Percentiles rank a stretch among this genome's conserved stretches.
These are phyloP conservation scores for Tetragonula clypearis DNA, from an alignment of 1,140 invertebrate genomes.

Conservation along the genomic window DNA sequence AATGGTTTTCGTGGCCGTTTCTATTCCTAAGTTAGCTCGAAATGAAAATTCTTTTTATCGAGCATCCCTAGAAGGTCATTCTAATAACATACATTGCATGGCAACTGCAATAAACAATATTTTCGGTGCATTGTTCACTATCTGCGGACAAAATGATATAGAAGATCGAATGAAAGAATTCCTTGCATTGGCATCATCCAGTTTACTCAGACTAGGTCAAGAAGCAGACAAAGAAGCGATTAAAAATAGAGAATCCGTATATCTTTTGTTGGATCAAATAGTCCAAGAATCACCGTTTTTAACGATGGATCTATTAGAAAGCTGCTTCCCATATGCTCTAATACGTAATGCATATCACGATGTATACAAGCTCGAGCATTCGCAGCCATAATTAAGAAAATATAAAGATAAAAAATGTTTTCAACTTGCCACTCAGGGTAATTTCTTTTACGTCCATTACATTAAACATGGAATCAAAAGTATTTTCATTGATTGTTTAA, in stretches of 20 bases:
- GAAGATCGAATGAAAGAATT: slow-evolving; percentile 99
- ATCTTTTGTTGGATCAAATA: slow-evolving; percentile 96
- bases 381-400: slow-evolving; percentile 79
- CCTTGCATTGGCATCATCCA: slow-evolving; percentile 97
- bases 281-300: slow-evolving; percentile 98
- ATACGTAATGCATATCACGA: slow-evolving; percentile 98
- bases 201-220: slow-evolving; percentile 95
- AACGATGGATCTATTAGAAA: slow-evolving; percentile 98
- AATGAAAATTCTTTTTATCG: slow-evolving; percentile 94
- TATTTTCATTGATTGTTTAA: slow-evolving; percentile 9
- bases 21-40: slow-evolving; percentile 97
- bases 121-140: slow-evolving; percentile 97
- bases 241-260: slow-evolving; percentile 97
- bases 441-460: slow-evolving; percentile 58
- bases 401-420: slow-evolving; percentile 13
- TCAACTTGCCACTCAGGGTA: slow-evolving; percentile 61
- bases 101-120: slow-evolving; percentile 98
- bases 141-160: slow-evolving; percentile 96
- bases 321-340: slow-evolving; percentile 98
- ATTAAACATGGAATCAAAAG: slow-evolving; percentile 27
- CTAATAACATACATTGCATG: slow-evolving; percentile 99
- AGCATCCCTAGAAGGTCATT: slow-evolving; percentile 96
- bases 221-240: slow-evolving; percentile 97
- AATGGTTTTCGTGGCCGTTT: slow-evolving; percentile 99
- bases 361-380: slow-evolving; percentile 94